These are phyloP conservation scores for Coremacera marginata DNA, from an alignment of 2,888 invertebrate species.

Conservation along the genomic window DNA sequence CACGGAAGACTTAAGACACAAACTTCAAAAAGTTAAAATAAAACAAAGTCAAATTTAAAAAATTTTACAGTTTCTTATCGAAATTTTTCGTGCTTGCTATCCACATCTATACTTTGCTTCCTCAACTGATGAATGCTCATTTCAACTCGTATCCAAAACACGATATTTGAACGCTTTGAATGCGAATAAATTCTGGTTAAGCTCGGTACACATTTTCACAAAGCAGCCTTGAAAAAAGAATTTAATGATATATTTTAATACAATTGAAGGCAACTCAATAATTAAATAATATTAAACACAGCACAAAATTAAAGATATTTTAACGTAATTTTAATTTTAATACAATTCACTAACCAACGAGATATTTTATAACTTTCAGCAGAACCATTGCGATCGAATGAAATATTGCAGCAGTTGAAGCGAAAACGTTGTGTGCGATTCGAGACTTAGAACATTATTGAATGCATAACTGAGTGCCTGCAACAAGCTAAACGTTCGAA, in stretches of 20 bases:
- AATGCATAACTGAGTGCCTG: slow-evolving; percentile 55
- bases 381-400: slow-evolving; percentile 57
- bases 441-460: slow-evolving; percentile 64
- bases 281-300: not conserved
- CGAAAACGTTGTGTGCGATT: slow-evolving; percentile 55
- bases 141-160: slow-evolving; percentile 54
- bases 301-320: slow-evolving; percentile 8
- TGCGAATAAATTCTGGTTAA: slow-evolving; percentile 58
- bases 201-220: slow-evolving; percentile 55
- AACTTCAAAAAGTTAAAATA: slow-evolving; percentile 1
- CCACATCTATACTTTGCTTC: slow-evolving; percentile 5
- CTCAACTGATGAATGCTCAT: not conserved
- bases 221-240: slow-evolving; percentile 56
- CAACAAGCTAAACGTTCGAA: slow-evolving; percentile 51
- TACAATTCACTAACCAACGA: slow-evolving; percentile 59
- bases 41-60: too few relatives aligned
- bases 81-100: not conserved
- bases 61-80: not conserved
- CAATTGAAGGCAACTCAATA: not conserved
- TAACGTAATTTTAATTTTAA: not conserved
- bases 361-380: slow-evolving; percentile 62
- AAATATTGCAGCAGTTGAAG: not conserved
- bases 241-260: not conserved
- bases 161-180: slow-evolving; percentile 59
- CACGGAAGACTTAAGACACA: slow-evolving; percentile 34